phyloP scores from a whole-genome alignment of 1,140 invertebrate species.

The Mactra quadrangularis region DNA sequence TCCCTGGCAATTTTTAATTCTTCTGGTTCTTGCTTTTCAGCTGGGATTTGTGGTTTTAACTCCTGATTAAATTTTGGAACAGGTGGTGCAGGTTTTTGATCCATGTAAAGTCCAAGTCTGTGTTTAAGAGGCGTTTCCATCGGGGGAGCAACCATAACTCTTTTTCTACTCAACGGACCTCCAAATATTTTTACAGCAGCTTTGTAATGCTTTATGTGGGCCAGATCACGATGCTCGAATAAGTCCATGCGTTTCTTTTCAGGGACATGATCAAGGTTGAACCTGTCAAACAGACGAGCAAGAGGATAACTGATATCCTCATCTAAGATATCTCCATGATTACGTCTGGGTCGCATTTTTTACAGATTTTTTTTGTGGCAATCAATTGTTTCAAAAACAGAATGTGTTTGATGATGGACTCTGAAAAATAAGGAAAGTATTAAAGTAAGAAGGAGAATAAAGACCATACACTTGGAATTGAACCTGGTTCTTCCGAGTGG shows the following conservation, averaged over 20 bases:
- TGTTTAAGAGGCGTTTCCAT: conserved; percentile 79
- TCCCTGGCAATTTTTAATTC: conserved; percentile 64
- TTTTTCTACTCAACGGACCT: conserved; percentile 76
- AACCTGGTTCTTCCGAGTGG: too few species aligned
- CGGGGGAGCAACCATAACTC: conserved; percentile 75
- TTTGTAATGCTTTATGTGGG: conserved; percentile 80
- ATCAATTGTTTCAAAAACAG: too few species aligned
- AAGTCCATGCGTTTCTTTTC: conserved; percentile 72
- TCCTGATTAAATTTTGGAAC: conserved; percentile 64
- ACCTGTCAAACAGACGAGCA: conserved; percentile 78
- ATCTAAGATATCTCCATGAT: conserved; percentile 62
- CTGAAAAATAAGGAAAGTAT: too few species aligned
- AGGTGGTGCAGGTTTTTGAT: conserved; percentile 57
- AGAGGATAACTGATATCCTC: conserved; percentile 77
- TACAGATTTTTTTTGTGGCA: neutral
- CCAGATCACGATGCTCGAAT: conserved; percentile 76
- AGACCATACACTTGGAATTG: too few species aligned
- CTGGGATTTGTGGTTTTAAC: conserved; percentile 62
- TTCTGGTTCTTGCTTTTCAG: conserved; percentile 54
- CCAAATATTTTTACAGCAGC: conserved; percentile 81
- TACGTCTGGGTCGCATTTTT: conserved; percentile 65
- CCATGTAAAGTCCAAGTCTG: conserved; percentile 71
- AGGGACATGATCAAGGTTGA: conserved; percentile 81
- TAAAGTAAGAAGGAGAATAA: too few species aligned
- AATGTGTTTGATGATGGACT: too few species aligned